phyloP scores from a whole-genome alignment of 2,113 vertebrate species.

The Coreoperca whiteheadi region DNA sequence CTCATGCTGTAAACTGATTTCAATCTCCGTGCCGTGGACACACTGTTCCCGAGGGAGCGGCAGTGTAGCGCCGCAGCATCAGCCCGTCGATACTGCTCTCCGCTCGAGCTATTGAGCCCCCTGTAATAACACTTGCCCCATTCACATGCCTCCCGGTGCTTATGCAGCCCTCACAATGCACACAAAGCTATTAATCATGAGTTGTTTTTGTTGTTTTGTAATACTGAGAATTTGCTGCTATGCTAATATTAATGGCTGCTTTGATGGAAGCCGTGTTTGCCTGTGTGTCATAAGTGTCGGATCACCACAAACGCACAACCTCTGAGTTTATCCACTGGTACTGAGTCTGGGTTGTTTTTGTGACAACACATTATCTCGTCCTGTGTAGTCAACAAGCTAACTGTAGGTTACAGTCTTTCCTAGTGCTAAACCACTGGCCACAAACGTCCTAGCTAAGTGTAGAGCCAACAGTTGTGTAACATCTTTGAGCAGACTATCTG shows the following conservation, averaged over 20 bases:
- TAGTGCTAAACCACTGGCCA: background rate
- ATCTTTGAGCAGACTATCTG: background rate
- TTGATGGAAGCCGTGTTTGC: slow-evolving; percentile 13
- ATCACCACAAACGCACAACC: slow-evolving; percentile 16
- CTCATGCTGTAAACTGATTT: slow-evolving; percentile 71
- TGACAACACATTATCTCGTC: slow-evolving; percentile 22
- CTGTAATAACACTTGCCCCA: slow-evolving; percentile 49
- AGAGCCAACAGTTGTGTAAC: background rate
- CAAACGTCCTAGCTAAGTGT: background rate
- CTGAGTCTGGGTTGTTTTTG: background rate
- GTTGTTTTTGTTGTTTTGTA: slow-evolving; percentile 52
- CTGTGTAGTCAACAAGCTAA: background rate
- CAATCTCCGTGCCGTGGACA: slow-evolving; percentile 53
- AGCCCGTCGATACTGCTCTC: slow-evolving; percentile 48
- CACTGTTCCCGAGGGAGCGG: slow-evolving; percentile 46
- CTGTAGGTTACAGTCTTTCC: background rate
- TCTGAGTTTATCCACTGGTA: slow-evolving; percentile 4
- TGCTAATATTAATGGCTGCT: slow-evolving; percentile 34
- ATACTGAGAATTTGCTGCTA: slow-evolving; percentile 28
- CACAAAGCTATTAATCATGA: slow-evolving; percentile 26
- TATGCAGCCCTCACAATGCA: slow-evolving; percentile 9
- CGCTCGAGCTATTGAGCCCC: slow-evolving; percentile 60
- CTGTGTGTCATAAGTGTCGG: background rate
- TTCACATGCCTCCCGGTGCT: slow-evolving; percentile 16
- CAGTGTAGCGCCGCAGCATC: slow-evolving; percentile 13